A percentile compares a stretch with the other conserved stretches of the same genome.
These are phyloP conservation scores for Acromyrmex charruanus DNA, from an alignment of 1,140 invertebrate genomes.

Conservation along the genomic window DNA sequence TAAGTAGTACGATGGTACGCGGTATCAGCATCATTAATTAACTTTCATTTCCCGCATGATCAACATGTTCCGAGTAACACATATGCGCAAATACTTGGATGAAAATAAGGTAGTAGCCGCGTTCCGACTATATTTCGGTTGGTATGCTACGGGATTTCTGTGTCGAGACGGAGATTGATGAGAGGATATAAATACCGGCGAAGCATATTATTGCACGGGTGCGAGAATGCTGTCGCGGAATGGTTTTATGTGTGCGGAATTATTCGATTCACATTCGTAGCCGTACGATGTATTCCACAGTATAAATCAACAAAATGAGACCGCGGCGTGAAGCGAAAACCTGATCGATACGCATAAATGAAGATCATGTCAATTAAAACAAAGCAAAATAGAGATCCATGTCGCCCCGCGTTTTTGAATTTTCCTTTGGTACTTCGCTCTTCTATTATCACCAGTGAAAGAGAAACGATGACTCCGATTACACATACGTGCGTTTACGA, in stretches of 20 bases:
- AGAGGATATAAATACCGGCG: constrained; percentile 54
- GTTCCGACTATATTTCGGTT: constrained; percentile 30
- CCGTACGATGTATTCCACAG: neutral
- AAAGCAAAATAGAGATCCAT: neutral
- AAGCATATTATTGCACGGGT: constrained; percentile 46
- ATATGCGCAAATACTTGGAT: constrained; percentile 28
- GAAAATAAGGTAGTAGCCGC: constrained; percentile 1
- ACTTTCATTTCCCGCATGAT: constrained; percentile 21
- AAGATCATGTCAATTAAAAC: constrained; percentile 26
- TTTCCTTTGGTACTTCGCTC: neutral
- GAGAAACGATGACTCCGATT: constrained; percentile 21
- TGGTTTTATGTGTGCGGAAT: constrained; percentile 51
- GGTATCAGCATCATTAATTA: constrained; percentile 11
- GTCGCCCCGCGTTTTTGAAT: neutral
- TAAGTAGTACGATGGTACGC: neutral
- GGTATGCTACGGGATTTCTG: constrained; percentile 35
- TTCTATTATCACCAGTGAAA: neutral
- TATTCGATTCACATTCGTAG: constrained; percentile 42
- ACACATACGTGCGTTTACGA: constrained; percentile 11
- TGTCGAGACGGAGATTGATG: constrained; percentile 52
- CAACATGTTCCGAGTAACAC: neutral
- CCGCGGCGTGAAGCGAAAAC: neutral
- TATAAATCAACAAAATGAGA: constrained; percentile 55
- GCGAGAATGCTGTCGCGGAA: constrained; percentile 44
- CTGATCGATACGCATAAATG: constrained; percentile 21